Evolutionary conservation across 2,888 invertebrate species (phyloP), one percentile per base, ranked within the genome.

Genomic region (Amblyteles armatorius): DNA sequence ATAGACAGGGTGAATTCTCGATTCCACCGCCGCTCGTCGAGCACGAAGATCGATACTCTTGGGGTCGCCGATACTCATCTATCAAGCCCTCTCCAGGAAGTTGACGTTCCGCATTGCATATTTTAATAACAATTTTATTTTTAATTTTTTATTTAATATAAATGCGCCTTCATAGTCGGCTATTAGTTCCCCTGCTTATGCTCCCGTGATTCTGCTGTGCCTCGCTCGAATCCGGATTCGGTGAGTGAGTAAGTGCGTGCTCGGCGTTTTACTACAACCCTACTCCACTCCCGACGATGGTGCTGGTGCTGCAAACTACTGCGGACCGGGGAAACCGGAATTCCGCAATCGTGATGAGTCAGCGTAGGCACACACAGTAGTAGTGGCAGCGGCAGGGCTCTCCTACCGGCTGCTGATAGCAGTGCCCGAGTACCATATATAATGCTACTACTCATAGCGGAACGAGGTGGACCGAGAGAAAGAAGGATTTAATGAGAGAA

Each of bases 311-410:
- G 69, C 74, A 71, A 79, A 79, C 76, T 77, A 72, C 67, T 52
- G 44, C 71, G 55, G 22, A 57, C 71, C 50, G 60, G 36, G 67
- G 72, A 79, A 85, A 79, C 85, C 85, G 85, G 82, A 82, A 85
- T 83, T 82, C 82, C 82, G 82, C 68, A 73, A 80, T 82, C 76
- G 82, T 80, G 85, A 85, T 85, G 85, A 87, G 79, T 86, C 86
- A 86, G 84, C 83, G 82, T 78, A 77, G 79, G 52, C 77, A 82
- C 80, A 74, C 76, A 69, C 55, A 73, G 55, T 72, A 29, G 44
- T 19, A 40, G 60, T 57, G 71, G 55, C 67, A 29, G 44, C 16
- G 33, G 60, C 52, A 78, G 79, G 29, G 77, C 71, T 69, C 76
- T 79, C 71, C 79, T 57, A 74, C 29, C 68, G 76, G 80, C 79